Conservation (phyloP, 2,888 invertebrate genomes). For the Idaea straminata region DNA sequence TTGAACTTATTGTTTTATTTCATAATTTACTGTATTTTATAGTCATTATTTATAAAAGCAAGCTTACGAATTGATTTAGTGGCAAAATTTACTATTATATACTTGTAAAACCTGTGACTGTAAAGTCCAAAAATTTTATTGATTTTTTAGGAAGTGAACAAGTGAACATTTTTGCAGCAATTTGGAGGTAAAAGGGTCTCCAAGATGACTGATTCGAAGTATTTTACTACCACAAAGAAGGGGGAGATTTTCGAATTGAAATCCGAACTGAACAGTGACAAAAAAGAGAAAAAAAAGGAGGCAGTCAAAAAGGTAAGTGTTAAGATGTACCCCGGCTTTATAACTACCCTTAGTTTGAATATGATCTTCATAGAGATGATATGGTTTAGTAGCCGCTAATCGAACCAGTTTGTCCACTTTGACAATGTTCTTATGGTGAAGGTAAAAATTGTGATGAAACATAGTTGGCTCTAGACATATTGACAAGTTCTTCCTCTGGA, state of each 20-base stretch:
- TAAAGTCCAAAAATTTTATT: background rate
- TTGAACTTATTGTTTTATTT: background rate
- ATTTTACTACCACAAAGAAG: constrained; percentile 99
- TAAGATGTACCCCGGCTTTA: background rate
- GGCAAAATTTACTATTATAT: background rate
- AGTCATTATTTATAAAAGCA: background rate
- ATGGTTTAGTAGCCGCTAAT: no score
- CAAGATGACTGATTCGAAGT: constrained; percentile 99
- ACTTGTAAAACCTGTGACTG: background rate
- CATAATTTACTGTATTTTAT: background rate
- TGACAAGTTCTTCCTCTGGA: no score
- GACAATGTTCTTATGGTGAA: no score
- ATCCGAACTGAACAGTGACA: constrained; percentile 99
- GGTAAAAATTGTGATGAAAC: no score
- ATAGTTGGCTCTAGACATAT: no score
- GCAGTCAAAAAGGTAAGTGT: constrained; percentile 97
- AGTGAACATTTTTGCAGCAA: background rate
- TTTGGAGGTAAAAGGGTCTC: constrained; percentile 16
- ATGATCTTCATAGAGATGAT: no score
- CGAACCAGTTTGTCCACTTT: no score
- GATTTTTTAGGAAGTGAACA: background rate
- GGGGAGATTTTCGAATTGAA: constrained; percentile 99
- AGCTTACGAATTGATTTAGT: background rate
- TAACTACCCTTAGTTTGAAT: no score
- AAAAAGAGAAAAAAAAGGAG: constrained; percentile 99